phyloP scores from a whole-genome alignment of 35 echinoderm and acorn worm species.

The Ptychodera flava region DNA sequence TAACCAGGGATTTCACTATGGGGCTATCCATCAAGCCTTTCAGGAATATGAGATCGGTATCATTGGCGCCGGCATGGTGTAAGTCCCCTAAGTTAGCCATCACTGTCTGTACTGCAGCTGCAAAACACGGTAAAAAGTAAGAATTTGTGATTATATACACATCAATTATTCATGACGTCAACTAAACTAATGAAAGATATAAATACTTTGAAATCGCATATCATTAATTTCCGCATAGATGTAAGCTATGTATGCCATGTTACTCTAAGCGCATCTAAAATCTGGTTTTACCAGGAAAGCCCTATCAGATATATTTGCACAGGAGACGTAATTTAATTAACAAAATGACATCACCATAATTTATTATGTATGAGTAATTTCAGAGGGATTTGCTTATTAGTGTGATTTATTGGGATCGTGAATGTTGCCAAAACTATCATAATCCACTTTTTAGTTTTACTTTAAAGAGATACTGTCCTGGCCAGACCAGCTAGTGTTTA shows the following conservation, averaged over 20 bases:
- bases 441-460: too few relatives aligned
- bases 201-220: not conserved
- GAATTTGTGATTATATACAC: too few relatives aligned
- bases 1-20: not conserved
- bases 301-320: not conserved
- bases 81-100: not conserved
- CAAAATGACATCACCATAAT: too few relatives aligned
- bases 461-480: too few relatives aligned
- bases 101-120: not conserved
- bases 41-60: not conserved
- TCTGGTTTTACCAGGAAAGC: not conserved
- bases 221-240: not conserved
- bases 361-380: too few relatives aligned
- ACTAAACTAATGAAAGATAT: not conserved
- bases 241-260: not conserved
- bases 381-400: too few relatives aligned
- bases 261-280: not conserved
- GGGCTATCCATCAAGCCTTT: not conserved
- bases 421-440: too few relatives aligned
- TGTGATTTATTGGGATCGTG: too few relatives aligned
- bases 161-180: too few relatives aligned
- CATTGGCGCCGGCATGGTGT: not conserved
- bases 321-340: too few relatives aligned
- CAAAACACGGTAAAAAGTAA: not conserved
- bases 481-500: too few relatives aligned